Base-by-base conservation (phyloP, 2,797 vertebrate genomes). In the Chanos chanos region DNA sequence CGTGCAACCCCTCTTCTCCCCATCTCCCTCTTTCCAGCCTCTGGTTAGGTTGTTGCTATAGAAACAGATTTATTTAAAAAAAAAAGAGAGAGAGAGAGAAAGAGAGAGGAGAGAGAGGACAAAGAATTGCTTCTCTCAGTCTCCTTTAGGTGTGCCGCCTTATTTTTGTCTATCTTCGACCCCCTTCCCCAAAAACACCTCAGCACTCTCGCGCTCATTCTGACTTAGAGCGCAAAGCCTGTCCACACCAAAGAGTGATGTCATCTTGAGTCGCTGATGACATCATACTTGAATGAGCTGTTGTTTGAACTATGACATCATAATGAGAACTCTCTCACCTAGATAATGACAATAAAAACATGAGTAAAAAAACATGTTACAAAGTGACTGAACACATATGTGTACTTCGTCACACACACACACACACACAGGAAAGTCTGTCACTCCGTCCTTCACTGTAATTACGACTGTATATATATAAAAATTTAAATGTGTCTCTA, bases 51-150 rank as follows among this genome's bases (percentile, higher is more conserved):
- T 74, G 86, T 89, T 90, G 86, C 87, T 89, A 89, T 89, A 81
- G 87, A 86, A 90, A 90, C 87, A 87, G 84, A 86, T 85, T 87
- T 84, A 86, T 87, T 88, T 87, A 82, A 86, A 86, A 86, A 79
- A 85, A 86, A 81, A 85, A n/a, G 52, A 36, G 39, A 43, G 36
- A 49, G 12, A 34, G 24, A 12, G n/a, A 16, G 54, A 61, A 59
- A 58, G 54, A 53, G 53, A 60, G 25, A 33, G 7, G 15, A n/a
- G n/a, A n/a, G n/a, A n/a, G n/a, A n/a, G n/a, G n/a, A n/a, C n/a
- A n/a, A n/a, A n/a, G n/a, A n/a, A n/a, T n/a, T n/a, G n/a, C n/a
- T n/a, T n/a, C n/a, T n/a, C n/a, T n/a, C n/a, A n/a, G n/a, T n/a
- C n/a, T n/a, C n/a, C n/a, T n/a, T n/a, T n/a, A n/a, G n/a, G n/a